Base-by-base conservation (phyloP, 2,888 invertebrate genomes). In the Dolomedes plantarius region DNA sequence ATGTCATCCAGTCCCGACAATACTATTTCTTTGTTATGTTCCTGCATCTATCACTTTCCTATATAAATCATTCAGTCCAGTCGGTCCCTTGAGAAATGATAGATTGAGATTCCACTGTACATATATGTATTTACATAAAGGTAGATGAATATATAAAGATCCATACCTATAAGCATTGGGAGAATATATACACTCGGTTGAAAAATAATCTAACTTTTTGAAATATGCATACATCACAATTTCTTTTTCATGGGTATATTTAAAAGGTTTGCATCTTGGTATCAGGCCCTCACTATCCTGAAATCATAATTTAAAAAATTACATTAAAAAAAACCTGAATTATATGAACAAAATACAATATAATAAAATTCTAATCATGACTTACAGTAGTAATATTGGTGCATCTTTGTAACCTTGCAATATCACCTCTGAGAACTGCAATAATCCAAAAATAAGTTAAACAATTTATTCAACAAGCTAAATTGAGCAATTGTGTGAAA, bases 141-240 rank as follows among this genome's bases (percentile, higher is more conserved):
- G n/a, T n/a, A n/a, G n/a, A n/a, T n/a, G n/a, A n/a, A n/a, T n/a
- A n/a, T n/a, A n/a, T n/a, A n/a, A 11, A 23, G 23, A 56, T 23
- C 23, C 19, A 87, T 88, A 91, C 91, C 92, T 94, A 91, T 98
- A 98, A 0, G 99, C 98, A 92, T 99, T 98, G 0, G 99, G 99
- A 0, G 99, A 97, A 93, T 98, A 99, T 69, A 98, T 95, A 92
- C 99, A 99, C 92, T 99, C 99, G 0, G 99, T 99, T 1, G 98
- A 98, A 92, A 99, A 99, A 91, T 99, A 99, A 9, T 98, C 95
- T 32, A 99, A 92, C 90, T 96, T 96, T 91, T 97, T 97, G 91
- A 96, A 98, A 91, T 99, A 97, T 0, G 99, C 99, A 92, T 99
- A 93, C 97, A 98, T 97, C 0, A 99, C 99, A 90, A 99, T 99